Evolutionary conservation across 2,797 vertebrate genomes (phyloP).

Genomic region (Neosilurus hyrtlii): DNA sequence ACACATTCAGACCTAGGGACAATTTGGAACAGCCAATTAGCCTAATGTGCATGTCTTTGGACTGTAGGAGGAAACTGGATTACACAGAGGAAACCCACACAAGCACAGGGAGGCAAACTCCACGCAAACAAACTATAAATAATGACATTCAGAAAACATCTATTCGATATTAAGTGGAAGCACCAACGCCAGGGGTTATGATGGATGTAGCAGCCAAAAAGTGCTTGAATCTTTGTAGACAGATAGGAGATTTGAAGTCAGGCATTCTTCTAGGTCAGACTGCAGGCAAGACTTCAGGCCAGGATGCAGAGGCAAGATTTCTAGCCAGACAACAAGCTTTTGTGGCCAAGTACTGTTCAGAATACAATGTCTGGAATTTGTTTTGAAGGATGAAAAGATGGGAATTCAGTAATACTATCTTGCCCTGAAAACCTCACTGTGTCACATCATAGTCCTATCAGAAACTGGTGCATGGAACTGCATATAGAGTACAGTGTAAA

Average conservation of each 20-base stretch:
- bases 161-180: background rate
- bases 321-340: background rate
- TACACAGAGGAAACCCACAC: too few species aligned
- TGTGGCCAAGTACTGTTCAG: background rate
- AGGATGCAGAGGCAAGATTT: background rate
- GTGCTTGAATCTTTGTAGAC: background rate
- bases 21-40: too few species aligned
- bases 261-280: background rate
- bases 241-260: background rate
- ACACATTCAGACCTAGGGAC: too few species aligned
- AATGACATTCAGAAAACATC: too few species aligned
- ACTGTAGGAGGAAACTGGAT: too few species aligned
- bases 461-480: too few species aligned
- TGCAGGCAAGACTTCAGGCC: background rate
- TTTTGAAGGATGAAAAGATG: background rate
- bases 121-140: too few species aligned
- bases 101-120: too few species aligned
- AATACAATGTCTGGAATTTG: background rate
- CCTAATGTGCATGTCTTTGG: too few species aligned
- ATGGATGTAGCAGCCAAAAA: background rate
- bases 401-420: background rate
- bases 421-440: background rate
- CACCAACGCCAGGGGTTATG: background rate
- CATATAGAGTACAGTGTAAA: background rate
- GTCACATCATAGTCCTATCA: too few species aligned